These are phyloP conservation scores for Turdus rufiventris DNA, from an alignment of 2,113 vertebrate species.

Conservation along the genomic window DNA sequence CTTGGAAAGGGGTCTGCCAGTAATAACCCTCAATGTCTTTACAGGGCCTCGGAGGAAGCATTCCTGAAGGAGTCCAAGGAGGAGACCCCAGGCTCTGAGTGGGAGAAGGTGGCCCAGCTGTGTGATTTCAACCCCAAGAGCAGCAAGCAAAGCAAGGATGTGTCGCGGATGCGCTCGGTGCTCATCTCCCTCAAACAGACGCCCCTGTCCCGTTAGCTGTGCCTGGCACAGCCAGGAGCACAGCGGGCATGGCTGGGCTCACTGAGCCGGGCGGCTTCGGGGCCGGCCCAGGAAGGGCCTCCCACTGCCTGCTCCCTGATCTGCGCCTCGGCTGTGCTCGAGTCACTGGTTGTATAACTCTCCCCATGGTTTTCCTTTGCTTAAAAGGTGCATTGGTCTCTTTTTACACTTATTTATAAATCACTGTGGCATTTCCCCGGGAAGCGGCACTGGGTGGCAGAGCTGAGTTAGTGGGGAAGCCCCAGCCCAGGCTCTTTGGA, in stretches of 20 bases:
- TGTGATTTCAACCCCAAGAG: constrained; percentile 99
- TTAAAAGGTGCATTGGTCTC: constrained; percentile 79
- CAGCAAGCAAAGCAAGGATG: constrained; percentile 98
- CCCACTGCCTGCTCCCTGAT: constrained; percentile 7
- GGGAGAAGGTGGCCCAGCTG: constrained; percentile 95
- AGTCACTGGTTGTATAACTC: constrained; percentile 57
- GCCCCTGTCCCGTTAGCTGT: constrained; percentile 86
- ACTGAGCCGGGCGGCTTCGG: neutral
- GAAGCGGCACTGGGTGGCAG: constrained; percentile 44
- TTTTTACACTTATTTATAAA: constrained; percentile 80
- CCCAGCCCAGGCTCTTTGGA: neutral
- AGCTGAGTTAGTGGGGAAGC: neutral
- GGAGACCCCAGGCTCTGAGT: constrained; percentile 87
- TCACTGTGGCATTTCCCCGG: constrained; percentile 70
- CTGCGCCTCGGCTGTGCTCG: constrained; percentile 17
- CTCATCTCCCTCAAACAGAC: constrained; percentile 98
- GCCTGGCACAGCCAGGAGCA: neutral
- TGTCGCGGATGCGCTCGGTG: constrained; percentile 96
- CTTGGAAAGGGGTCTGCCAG: neutral
- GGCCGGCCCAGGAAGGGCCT: neutral
- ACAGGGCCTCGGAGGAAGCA: constrained; percentile 92
- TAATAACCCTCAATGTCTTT: neutral
- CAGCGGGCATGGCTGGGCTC: neutral
- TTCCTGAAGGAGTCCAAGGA: constrained; percentile 89
- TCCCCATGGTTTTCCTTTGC: constrained; percentile 74